Base-by-base conservation (phyloP, 23 tunicate species). In the Ciona savignyi region DNA sequence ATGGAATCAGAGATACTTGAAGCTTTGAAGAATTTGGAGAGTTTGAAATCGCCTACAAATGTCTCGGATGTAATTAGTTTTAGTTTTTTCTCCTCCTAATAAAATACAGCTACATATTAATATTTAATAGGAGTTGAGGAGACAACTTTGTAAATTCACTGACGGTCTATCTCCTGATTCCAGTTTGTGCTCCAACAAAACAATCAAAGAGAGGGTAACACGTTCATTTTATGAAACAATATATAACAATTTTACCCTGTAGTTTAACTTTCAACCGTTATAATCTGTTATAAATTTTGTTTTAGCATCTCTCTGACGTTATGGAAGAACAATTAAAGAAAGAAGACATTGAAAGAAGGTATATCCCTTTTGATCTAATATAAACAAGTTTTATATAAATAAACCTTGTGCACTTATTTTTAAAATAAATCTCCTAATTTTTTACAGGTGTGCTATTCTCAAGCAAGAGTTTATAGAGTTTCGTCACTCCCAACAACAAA, bases 1-100 rank as follows among this genome's bases (percentile, higher is more conserved):
- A 89, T 89, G 85, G 96, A 89, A 70, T 83, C 84, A 11, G 96
- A 89, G 63, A 89, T 89, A 1, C 29, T 89, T 28, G 89, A 89
- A 69, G 89, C 96, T 27, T 60, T 89, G 70, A 89, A 74, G 35
- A 74, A 83, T 26, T 89, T 83, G 30, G 89, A 70, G 35, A 74
- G 32, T 65, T 77, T 72, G 62, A 78, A 68, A 26, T 70, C 72
- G 2, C 32, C 82, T 0, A 62, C 74, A 0, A 60, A 80, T 0
- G 70, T 68, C 20, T 81, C 96, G n/a, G 68, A 68, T 66, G 96
- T 88, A 60, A 65, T 78, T n/a, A 9, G 67, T 63, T 63, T n/a
- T 4, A 63, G 4, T n/a, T n/a, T n/a, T n/a, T n/a, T 2, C 70
- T 66, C 70, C 23, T 63, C 6, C 67, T 63, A 25, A 25, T 63